These are phyloP conservation scores for Drosophila takahashii DNA, from an alignment of 1,140 invertebrate genomes.

Conservation along the genomic window DNA sequence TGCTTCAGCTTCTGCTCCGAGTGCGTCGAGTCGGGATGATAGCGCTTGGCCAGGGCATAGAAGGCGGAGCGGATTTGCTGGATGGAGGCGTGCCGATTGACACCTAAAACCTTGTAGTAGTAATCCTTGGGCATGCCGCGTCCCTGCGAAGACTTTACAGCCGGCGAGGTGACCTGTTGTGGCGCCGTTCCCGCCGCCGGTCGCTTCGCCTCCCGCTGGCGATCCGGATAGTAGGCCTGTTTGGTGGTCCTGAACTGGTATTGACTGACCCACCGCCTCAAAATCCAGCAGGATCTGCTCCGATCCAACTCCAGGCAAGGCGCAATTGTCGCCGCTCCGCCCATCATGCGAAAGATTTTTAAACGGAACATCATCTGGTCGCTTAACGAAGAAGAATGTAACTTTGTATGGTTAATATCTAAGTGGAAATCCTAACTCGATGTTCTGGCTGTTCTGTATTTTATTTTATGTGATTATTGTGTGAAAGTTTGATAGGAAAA, in stretches of 20 bases:
- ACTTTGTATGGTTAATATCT: conserved; percentile 25
- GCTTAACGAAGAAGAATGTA: conserved; percentile 3
- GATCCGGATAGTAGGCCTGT: conserved; percentile 69
- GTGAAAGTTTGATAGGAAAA: conserved; percentile 18
- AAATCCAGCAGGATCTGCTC: conserved; percentile 22
- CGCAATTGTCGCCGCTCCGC: too few species aligned
- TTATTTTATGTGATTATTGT: conserved; percentile 6
- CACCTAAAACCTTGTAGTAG: conserved; percentile 93
- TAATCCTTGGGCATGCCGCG: conserved; percentile 89
- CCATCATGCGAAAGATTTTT: conserved; percentile 28
- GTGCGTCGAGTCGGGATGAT: conserved; percentile 90
- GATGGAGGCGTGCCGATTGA: conserved; percentile 89
- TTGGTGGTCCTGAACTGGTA: conserved; percentile 70
- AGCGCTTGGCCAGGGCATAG: conserved; percentile 89
- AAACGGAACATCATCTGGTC: conserved; percentile 55
- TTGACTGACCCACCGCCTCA: conserved; percentile 49
- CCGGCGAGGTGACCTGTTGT: conserved; percentile 1
- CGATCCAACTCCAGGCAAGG: conserved; percentile 3
- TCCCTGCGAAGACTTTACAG: conserved; percentile 31
- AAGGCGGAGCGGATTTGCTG: conserved; percentile 95
- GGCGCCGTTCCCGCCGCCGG: conserved; percentile 2
- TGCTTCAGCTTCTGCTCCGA: conserved; percentile 89
- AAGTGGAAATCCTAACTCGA: conserved; percentile 15
- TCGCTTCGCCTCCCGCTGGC: conserved; percentile 52
- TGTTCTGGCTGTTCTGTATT: neutral